These are phyloP conservation scores for Lycocerus yunnanus DNA, from an alignment of 2,888 invertebrate species.

Conservation along the genomic window DNA sequence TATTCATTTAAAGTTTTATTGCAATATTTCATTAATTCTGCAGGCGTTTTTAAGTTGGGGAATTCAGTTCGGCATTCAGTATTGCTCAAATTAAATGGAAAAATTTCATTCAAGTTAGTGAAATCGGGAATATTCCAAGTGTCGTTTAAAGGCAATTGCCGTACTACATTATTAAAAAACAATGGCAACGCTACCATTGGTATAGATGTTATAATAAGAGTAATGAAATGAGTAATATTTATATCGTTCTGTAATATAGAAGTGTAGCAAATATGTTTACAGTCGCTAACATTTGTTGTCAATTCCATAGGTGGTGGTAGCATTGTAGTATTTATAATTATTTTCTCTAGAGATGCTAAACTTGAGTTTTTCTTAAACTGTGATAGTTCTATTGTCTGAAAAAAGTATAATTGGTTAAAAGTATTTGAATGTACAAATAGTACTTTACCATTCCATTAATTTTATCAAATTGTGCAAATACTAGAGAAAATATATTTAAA, in stretches of 20 bases:
- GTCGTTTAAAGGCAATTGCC: neutral
- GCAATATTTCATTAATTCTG: neutral
- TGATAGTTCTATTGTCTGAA: constrained; percentile 59
- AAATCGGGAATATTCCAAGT: neutral
- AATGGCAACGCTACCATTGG: constrained; percentile 8
- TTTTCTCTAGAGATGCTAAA: neutral
- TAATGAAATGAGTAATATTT: neutral
- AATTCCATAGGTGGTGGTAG: neutral
- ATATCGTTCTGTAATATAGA: neutral
- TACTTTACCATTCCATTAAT: constrained; percentile 75
- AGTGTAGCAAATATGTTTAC: neutral
- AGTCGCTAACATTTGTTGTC: neutral
- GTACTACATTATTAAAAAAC: neutral
- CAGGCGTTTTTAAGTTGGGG: neutral
- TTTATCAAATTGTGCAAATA: constrained; percentile 89
- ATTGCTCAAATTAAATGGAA: neutral
- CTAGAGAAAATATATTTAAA: constrained; percentile 91
- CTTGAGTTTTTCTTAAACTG: constrained; percentile 57
- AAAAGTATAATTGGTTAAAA: constrained; percentile 37
- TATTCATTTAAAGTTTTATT: neutral
- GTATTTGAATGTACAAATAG: neutral
- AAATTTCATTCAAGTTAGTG: neutral
- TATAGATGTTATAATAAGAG: constrained; percentile 6
- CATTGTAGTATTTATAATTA: neutral
- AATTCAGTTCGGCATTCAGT: neutral